These are phyloP conservation scores for Clarias platycephalus DNA, from an alignment of 2,797 vertebrate genomes.

Conservation along the genomic window DNA sequence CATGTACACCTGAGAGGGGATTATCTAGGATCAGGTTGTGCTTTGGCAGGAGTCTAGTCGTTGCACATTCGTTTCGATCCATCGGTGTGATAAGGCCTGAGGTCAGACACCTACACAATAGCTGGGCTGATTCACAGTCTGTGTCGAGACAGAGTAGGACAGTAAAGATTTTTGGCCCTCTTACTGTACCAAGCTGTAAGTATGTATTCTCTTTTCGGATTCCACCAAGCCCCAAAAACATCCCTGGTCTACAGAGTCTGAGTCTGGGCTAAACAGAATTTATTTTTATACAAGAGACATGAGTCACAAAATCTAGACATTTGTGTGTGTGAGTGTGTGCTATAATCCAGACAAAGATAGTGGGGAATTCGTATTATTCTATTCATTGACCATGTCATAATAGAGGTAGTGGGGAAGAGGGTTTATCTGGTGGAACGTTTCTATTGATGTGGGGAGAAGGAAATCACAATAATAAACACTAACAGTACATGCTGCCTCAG, in stretches of 20 bases:
- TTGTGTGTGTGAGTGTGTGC: conserved; percentile 9
- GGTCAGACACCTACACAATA: conserved; percentile 48
- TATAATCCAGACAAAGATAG: conserved; percentile 26
- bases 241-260: not conserved
- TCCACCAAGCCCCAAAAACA: conserved; percentile 9
- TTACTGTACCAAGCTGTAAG: not conserved
- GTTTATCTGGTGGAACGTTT: not conserved
- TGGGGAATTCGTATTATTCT: conserved; percentile 24
- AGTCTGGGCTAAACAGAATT: not conserved
- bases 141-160: conserved; percentile 31
- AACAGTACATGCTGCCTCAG: conserved; percentile 15
- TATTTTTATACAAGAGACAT: conserved; percentile 30
- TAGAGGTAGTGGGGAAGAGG: not conserved
- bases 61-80: conserved; percentile 44
- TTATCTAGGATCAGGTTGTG: conserved; percentile 46
- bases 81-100: conserved; percentile 41
- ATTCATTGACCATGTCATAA: conserved; percentile 26
- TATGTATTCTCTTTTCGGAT: conserved; percentile 32
- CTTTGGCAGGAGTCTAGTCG: conserved; percentile 32
- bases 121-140: conserved; percentile 48
- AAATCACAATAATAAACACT: conserved; percentile 34
- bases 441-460: not conserved
- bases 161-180: conserved; percentile 21
- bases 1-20: conserved; percentile 37
- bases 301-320: conserved; percentile 35